Evolutionary conservation across 2,888 invertebrate genomes (phyloP), one percentile per base, ranked within the genome.

Genomic region (Amiota minor): DNA sequence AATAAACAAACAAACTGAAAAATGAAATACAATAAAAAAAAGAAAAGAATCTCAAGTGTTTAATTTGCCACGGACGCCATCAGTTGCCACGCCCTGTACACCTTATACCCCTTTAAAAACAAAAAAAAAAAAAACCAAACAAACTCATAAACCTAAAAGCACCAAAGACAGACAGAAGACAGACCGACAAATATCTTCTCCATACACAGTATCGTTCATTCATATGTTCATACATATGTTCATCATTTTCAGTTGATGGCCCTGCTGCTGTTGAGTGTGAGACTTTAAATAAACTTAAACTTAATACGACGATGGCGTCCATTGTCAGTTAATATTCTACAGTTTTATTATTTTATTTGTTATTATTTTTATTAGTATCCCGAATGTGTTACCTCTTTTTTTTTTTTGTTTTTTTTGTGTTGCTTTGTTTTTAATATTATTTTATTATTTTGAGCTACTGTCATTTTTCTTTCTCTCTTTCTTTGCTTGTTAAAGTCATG

Each of bases 381-480:
- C 2, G 35, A 35, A 35, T 35, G 35, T 50, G 35, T 65, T 65
- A 65, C 50, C 23, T 68, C 14, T 50, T 65, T 47, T 9, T 47
- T 49, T 2, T 49, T 47, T 11, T 47, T 50, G 12, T 23, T 76
- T 76, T 65, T 72, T 76, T 50, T 64, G 50, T 56, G 56, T 46
- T 62, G 53, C 14, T 72, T 69, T 71, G 73, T 79, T 71, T 75
- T 76, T 35, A 35, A 35, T 35, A 35, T 2, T 35, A 35, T n/a
- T 53, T 53, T 53, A 53, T 53, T 53, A 74, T 75, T 79, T 79
- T 23, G 75, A 82, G 80, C 82, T 81, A 78, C 80, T 80, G 80
- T 82, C 73, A 77, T 74, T 75, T 67, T 76, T 83, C 80, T 82
- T 81, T 79, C 79, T 16, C 77, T 79, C 81, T 82, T 81, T 81